Evolutionary conservation across 2,113 vertebrate species (phyloP).

Genomic region (Thamnophis sirtalis): DNA sequence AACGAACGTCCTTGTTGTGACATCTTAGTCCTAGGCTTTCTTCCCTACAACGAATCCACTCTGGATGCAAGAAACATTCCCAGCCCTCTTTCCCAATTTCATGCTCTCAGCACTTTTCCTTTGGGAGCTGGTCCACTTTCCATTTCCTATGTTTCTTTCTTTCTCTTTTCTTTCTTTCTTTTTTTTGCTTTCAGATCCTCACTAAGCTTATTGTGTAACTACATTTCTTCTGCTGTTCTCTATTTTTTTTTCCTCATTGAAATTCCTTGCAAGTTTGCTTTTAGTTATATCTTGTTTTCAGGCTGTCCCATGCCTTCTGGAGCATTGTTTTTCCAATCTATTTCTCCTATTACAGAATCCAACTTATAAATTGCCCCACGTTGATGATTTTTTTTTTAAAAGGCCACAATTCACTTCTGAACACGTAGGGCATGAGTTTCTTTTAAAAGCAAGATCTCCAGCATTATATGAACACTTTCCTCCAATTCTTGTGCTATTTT

Average conservation of each 20-base stretch:
- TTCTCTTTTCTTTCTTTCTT: background rate
- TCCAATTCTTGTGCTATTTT: background rate
- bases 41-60: background rate
- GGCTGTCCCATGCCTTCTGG: background rate
- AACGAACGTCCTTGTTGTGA: background rate
- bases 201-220: background rate
- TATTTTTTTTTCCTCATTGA: background rate
- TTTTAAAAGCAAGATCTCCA: background rate
- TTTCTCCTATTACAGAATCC: background rate
- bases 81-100: background rate
- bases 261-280: background rate
- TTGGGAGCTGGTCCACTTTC: background rate
- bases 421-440: background rate
- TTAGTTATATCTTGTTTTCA: background rate
- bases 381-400: background rate
- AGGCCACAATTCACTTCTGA: background rate
- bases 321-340: background rate
- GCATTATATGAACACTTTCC: background rate
- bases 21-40: background rate
- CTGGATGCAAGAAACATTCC: background rate
- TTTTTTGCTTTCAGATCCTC: background rate
- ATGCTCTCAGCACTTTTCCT: background rate
- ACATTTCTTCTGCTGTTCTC: background rate
- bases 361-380: background rate
- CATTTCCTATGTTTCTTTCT: background rate